phyloP scores from a whole-genome alignment of 2,113 vertebrate species.

The Sinosuthora webbiana region DNA sequence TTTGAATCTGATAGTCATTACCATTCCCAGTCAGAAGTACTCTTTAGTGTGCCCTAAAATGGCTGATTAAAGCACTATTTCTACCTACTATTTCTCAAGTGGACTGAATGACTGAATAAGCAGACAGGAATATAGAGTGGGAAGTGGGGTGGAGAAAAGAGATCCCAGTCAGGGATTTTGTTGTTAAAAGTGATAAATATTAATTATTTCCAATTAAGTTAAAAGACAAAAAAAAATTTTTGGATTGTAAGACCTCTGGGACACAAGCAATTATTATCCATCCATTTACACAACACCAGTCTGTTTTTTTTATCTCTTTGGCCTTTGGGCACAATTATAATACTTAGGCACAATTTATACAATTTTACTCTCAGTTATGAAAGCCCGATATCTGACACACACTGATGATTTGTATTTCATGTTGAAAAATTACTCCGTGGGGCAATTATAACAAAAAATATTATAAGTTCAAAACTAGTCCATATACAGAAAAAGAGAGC shows the following conservation, averaged over 20 bases:
- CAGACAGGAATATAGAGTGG: neutral
- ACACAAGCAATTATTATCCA: neutral
- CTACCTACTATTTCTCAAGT: slow-evolving; percentile 23
- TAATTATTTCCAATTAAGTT: slow-evolving; percentile 46
- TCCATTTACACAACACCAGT: neutral
- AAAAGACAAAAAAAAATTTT: neutral
- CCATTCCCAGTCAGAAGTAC: neutral
- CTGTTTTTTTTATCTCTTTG: neutral
- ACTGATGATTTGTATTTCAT: neutral
- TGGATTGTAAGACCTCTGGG: neutral
- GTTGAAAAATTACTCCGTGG: neutral
- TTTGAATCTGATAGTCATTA: slow-evolving; percentile 13
- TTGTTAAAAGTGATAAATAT: slow-evolving; percentile 38
- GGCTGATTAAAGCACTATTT: slow-evolving; percentile 41
- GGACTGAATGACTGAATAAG: slow-evolving; percentile 25
- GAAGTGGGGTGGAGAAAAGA: slow-evolving; percentile 2
- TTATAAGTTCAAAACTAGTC: neutral
- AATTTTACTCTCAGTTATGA: neutral
- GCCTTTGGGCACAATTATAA: slow-evolving; percentile 6
- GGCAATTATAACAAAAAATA: neutral
- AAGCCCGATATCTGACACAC: neutral
- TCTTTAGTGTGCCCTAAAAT: slow-evolving; percentile 1
- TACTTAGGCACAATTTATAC: neutral
- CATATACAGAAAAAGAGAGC: neutral
- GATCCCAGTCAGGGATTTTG: neutral